These are phyloP conservation scores for Ectropis grisescens DNA, from an alignment of 1,140 invertebrate genomes.

Conservation along the genomic window DNA sequence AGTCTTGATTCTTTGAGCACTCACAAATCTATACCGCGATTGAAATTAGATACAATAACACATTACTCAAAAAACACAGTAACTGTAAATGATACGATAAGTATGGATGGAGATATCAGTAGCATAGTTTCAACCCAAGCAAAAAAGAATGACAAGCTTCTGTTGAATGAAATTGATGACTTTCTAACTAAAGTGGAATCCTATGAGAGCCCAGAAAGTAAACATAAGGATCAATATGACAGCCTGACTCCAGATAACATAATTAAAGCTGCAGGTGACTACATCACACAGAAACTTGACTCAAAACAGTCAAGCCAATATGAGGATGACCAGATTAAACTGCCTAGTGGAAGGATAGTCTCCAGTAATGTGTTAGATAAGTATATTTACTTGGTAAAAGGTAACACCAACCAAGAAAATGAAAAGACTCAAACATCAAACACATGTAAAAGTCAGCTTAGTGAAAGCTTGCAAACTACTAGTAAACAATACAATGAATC, in stretches of 20 bases:
- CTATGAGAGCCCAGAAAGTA: constrained; percentile 50
- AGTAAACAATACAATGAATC: background rate
- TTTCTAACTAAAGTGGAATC: constrained; percentile 69
- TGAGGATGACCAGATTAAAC: constrained; percentile 26
- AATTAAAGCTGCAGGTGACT: constrained; percentile 46
- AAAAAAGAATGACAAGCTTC: constrained; percentile 57
- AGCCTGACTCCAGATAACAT: constrained; percentile 39
- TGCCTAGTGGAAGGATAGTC: constrained; percentile 43
- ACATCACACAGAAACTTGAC: constrained; percentile 41
- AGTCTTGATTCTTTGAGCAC: constrained; percentile 30
- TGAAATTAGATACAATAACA: constrained; percentile 19
- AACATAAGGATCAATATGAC: constrained; percentile 22
- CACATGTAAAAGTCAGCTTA: constrained; percentile 6
- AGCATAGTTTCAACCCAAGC: constrained; percentile 52
- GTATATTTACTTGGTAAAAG: constrained; percentile 59
- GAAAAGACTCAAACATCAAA: no score
- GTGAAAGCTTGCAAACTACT: constrained; percentile 5
- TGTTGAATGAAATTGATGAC: constrained; percentile 69
- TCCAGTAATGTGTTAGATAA: constrained; percentile 46
- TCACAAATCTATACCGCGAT: constrained; percentile 15
- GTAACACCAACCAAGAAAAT: constrained; percentile 17
- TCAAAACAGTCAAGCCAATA: no score
- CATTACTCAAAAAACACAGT: constrained; percentile 7
- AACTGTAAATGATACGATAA: constrained; percentile 40
- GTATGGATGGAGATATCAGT: constrained; percentile 59